Conservation (phyloP, 2,113 vertebrate species). For the Pongo pygmaeus region DNA sequence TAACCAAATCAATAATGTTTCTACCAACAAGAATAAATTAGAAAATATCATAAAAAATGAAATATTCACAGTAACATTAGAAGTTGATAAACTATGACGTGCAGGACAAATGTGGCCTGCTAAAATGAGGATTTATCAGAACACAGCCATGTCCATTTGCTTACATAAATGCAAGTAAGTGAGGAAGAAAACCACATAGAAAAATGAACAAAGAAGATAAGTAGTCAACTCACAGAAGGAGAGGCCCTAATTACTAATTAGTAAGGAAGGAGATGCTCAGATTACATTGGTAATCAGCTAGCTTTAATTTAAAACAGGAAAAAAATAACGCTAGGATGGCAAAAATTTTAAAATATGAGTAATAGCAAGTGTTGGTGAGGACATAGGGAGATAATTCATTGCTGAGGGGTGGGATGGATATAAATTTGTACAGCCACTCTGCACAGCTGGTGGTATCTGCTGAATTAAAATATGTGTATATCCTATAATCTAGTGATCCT, state of each 20-base stretch:
- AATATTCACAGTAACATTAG: neutral
- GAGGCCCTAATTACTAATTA: neutral
- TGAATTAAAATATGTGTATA: neutral
- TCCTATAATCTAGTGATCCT: neutral
- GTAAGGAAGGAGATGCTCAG: neutral
- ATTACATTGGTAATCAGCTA: neutral
- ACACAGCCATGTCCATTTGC: neutral
- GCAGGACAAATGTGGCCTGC: neutral
- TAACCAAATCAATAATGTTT: neutral
- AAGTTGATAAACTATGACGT: neutral
- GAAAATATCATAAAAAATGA: slow-evolving; percentile 25
- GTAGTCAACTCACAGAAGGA: neutral
- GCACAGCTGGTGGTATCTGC: neutral
- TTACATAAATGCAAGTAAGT: neutral
- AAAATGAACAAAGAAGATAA: neutral
- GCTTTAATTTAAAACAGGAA: neutral
- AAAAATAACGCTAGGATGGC: neutral
- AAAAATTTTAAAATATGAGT: neutral
- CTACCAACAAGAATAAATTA: neutral
- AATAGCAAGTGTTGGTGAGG: neutral
- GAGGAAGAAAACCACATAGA: neutral
- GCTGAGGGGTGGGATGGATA: accelerated
- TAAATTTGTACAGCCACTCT: neutral
- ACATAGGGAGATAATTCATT: neutral
- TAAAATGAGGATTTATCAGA: neutral